Conservation (phyloP, 2,888 invertebrate species). For the Falcaria lacertinaria region DNA sequence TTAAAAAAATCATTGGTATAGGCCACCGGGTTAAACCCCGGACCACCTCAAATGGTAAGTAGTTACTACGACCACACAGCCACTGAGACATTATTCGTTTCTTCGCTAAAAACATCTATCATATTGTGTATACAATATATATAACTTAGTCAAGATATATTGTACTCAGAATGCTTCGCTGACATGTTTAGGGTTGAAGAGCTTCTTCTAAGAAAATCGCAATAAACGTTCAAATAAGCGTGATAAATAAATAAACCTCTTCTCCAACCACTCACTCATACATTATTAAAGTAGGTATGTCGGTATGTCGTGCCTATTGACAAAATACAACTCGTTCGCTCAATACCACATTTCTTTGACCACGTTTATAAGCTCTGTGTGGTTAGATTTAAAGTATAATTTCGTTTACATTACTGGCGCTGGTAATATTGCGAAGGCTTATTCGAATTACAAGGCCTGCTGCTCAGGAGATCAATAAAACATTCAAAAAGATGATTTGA, state of each 20-base stretch:
- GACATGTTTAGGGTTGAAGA: background rate
- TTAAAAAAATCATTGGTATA: no score
- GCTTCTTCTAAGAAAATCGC: conserved; percentile 9
- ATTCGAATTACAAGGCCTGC: conserved; percentile 53
- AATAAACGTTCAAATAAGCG: conserved; percentile 17
- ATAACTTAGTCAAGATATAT: no score
- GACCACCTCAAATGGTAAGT: no score
- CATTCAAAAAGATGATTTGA: conserved; percentile 59
- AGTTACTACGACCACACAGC: no score
- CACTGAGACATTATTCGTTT: no score
- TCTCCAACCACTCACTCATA: conserved; percentile 27
- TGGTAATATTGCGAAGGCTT: conserved; percentile 26
- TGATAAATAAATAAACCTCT: conserved; percentile 29
- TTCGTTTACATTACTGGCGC: conserved; percentile 5
- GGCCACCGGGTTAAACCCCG: no score
- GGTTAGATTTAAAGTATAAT: conserved; percentile 10
- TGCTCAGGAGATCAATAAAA: conserved; percentile 54
- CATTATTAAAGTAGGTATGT: conserved; percentile 45
- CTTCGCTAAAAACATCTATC: no score
- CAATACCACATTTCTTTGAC: conserved; percentile 8
- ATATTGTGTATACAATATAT: no score
- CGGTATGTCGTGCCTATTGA: conserved; percentile 37
- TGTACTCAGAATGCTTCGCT: background rate
- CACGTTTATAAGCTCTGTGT: conserved; percentile 2
- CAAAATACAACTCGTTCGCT: conserved; percentile 33